Conservation (phyloP, 2,888 invertebrate genomes). For the Diploptera punctata region DNA sequence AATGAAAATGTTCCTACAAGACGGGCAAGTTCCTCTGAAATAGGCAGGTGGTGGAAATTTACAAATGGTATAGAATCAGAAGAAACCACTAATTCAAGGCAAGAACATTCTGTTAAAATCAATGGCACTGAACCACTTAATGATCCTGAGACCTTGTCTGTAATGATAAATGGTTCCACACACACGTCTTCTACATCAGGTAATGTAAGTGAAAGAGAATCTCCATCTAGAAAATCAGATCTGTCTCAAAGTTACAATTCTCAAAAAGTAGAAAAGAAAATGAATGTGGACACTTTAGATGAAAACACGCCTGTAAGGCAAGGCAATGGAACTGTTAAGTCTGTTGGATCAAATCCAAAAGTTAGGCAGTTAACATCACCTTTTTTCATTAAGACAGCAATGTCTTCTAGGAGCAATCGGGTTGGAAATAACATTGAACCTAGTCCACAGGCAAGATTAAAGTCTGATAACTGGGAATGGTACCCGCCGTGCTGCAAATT, state of each 20-base stretch:
- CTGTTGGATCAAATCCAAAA: not conserved
- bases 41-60: not conserved
- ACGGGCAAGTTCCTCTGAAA: conserved; percentile 28
- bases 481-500: conserved; percentile 44
- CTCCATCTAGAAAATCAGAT: not conserved
- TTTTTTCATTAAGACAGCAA: conserved; percentile 57
- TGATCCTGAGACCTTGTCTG: not conserved
- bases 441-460: conserved; percentile 45
- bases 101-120: not conserved
- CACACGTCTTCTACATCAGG: not conserved
- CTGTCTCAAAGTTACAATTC: not conserved
- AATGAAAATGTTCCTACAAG: not conserved
- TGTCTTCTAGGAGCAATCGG: conserved; percentile 50
- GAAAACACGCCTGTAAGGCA: not conserved
- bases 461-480: conserved; percentile 53
- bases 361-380: conserved; percentile 48
- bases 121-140: too few relatives aligned
- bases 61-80: conserved; percentile 1
- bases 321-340: conserved; percentile 24
- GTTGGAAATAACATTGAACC: conserved; percentile 16
- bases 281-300: not conserved
- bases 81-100: not conserved
- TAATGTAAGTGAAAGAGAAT: conserved; percentile 1
- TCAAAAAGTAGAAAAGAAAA: not conserved
- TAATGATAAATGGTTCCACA: not conserved